These are phyloP conservation scores for Rhinolophus ferrumequinum DNA, from an alignment of 2,113 vertebrate species.

Conservation along the genomic window DNA sequence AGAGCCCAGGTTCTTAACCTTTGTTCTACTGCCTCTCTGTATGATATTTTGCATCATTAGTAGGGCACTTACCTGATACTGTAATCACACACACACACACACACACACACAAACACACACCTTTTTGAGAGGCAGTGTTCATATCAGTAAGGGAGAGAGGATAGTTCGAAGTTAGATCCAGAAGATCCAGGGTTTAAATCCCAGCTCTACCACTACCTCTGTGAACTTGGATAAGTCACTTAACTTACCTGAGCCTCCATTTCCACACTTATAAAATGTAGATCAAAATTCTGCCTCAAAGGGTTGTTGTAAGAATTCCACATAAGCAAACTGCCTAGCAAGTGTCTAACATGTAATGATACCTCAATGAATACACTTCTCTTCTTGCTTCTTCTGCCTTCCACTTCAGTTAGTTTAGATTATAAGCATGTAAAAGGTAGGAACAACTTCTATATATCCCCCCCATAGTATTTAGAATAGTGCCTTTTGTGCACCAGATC, in stretches of 20 bases:
- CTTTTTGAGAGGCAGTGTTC: not conserved
- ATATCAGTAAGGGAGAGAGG: not conserved
- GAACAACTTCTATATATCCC: not conserved
- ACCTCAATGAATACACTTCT: not conserved
- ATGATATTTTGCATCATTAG: slow-evolving; percentile 3
- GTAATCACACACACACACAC: not conserved
- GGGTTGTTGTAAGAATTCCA: slow-evolving; percentile 27
- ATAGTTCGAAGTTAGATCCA: not conserved
- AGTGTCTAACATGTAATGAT: not conserved
- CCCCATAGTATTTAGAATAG: not conserved
- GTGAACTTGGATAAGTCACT: not conserved
- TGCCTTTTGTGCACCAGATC: not conserved
- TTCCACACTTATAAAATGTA: slow-evolving; percentile 42
- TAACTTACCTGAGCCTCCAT: not conserved
- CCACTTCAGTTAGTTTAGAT: not conserved
- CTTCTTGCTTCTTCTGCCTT: not conserved
- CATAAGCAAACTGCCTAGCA: not conserved
- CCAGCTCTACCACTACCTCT: slow-evolving; percentile 7
- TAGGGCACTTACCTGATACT: not conserved
- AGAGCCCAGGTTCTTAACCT: not conserved
- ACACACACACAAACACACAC: not conserved
- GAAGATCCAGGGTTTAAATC: not conserved
- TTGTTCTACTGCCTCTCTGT: not conserved
- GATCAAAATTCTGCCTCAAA: slow-evolving; percentile 23
- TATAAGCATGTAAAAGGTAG: slow-evolving; percentile 23